Conservation (phyloP, 2,113 vertebrate genomes). For the Hoplias malabaricus region DNA sequence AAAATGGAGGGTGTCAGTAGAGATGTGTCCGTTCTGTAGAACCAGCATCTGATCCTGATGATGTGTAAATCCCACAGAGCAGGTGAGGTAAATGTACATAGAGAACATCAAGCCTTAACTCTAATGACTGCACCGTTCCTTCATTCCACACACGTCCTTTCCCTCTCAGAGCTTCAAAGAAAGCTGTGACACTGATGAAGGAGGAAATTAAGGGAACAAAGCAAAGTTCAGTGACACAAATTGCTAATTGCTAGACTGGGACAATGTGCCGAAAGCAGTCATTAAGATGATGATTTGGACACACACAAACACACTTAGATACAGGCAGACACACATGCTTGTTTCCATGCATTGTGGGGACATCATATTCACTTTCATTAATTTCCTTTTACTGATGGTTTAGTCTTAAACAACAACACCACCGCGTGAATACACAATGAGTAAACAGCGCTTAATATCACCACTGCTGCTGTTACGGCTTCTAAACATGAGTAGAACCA, state of each 20-base stretch:
- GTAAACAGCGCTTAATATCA: too few relatives aligned
- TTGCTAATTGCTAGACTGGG: not conserved
- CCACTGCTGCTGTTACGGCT: too few relatives aligned
- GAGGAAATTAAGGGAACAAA: conserved; percentile 8
- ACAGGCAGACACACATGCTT: not conserved
- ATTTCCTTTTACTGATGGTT: too few relatives aligned
- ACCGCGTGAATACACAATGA: too few relatives aligned
- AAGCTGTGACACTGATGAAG: not conserved
- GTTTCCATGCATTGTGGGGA: too few relatives aligned
- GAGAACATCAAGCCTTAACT: not conserved
- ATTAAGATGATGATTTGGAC: not conserved
- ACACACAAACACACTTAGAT: not conserved
- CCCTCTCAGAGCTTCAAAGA: not conserved
- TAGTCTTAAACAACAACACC: too few relatives aligned
- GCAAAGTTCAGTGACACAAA: not conserved
- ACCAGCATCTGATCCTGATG: too few relatives aligned
- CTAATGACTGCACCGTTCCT: not conserved
- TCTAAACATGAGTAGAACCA: too few relatives aligned
- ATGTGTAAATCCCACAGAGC: too few relatives aligned
- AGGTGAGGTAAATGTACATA: not conserved
- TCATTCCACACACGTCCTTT: not conserved
- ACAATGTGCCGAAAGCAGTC: not conserved
- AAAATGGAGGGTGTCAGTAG: too few relatives aligned
- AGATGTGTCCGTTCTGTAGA: not conserved
- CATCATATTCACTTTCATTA: too few relatives aligned